Evolutionary conservation across 1,140 invertebrate species (phyloP).

Genomic region (Paraescarpia echinospica): DNA sequence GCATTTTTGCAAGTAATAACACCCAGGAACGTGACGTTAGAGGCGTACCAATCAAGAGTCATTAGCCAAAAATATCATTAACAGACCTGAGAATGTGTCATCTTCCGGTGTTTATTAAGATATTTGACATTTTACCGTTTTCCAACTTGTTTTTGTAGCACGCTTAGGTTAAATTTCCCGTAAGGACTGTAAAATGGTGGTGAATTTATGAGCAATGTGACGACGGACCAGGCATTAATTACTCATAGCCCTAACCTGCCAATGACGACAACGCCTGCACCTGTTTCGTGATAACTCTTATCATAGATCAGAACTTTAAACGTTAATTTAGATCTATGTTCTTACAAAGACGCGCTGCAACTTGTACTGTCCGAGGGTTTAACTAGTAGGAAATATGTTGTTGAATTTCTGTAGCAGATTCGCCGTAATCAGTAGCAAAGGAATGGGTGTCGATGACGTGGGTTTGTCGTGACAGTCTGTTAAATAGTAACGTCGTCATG

Average conservation of each 20-base stretch:
- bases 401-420: background rate
- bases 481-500: background rate
- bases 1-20: too few species aligned
- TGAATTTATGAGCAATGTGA: background rate
- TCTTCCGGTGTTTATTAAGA: too few species aligned
- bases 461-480: background rate
- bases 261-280: background rate
- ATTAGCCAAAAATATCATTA: too few species aligned
- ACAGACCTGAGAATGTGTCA: too few species aligned
- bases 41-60: too few species aligned
- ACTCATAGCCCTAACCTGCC: background rate
- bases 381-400: background rate
- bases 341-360: background rate
- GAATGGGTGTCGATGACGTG: background rate
- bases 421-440: background rate
- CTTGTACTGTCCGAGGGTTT: background rate
- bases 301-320: too few species aligned
- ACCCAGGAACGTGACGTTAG: too few species aligned
- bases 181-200: too few species aligned
- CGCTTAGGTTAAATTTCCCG: too few species aligned
- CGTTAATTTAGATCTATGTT: too few species aligned
- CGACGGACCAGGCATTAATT: background rate
- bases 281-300: background rate
- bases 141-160: too few species aligned
- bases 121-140: too few species aligned